These are phyloP conservation scores for Manis crassicaudata DNA, from an alignment of 2,797 vertebrate species.

Conservation along the genomic window DNA sequence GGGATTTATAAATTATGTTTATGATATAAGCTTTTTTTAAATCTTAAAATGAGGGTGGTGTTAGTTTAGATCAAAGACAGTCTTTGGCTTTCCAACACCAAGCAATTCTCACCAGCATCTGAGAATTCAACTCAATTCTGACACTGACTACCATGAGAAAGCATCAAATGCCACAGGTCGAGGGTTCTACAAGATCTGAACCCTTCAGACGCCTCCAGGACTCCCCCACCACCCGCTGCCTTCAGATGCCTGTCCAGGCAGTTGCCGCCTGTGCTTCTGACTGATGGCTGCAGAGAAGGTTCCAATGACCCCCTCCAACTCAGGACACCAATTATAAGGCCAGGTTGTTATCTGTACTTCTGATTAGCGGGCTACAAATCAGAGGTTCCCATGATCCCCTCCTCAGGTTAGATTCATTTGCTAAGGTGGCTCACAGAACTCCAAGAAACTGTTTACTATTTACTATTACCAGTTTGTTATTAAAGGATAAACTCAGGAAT, in stretches of 20 bases:
- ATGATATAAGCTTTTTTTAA: not conserved
- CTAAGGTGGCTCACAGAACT: not conserved
- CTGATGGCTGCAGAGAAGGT: not conserved
- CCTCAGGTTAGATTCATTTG: not conserved
- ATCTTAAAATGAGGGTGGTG: not conserved
- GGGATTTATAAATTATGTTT: not conserved
- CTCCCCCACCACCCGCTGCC: too few species aligned
- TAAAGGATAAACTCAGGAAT: not conserved
- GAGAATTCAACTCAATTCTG: not conserved
- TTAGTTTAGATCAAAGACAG: not conserved
- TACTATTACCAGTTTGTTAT: not conserved
- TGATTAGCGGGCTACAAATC: not conserved
- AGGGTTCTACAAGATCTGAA: not conserved
- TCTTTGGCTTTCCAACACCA: too few species aligned
- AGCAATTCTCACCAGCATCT: not conserved
- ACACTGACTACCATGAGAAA: not conserved
- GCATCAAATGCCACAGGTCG: not conserved
- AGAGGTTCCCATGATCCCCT: not conserved
- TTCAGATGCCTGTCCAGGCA: not conserved
- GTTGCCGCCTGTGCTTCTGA: not conserved
- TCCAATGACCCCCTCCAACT: not conserved
- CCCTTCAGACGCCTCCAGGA: not conserved
- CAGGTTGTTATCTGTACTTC: not conserved
- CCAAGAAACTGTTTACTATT: not conserved
- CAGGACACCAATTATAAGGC: not conserved